Percentiles rank a stretch among this genome's conserved stretches.
phyloP scores from a whole-genome alignment of 2,888 invertebrate species.

The Drosophila mimetica region DNA sequence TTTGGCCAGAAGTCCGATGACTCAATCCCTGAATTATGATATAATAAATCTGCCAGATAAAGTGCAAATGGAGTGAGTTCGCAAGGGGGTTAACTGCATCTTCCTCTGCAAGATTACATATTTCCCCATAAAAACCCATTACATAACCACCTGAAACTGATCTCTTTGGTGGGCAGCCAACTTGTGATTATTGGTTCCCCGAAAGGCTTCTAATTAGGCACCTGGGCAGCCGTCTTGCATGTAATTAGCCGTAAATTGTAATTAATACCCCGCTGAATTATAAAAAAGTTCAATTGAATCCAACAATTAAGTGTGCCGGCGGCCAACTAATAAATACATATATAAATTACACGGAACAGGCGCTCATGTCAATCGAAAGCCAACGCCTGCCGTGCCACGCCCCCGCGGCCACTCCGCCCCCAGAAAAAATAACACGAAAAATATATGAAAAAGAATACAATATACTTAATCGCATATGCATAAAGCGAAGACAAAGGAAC shows the following conservation, averaged over 20 bases:
- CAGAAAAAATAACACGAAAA: constrained; percentile 15
- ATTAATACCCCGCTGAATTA: constrained; percentile 27
- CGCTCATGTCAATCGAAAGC: constrained; percentile 71
- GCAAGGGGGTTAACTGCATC: too few relatives aligned
- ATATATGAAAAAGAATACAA: constrained; percentile 35
- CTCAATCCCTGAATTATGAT: constrained; percentile 42
- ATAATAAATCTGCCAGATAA: constrained; percentile 47
- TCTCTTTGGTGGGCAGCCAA: background rate
- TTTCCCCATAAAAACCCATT: too few relatives aligned
- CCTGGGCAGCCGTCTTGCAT: constrained; percentile 34
- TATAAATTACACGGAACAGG: constrained; percentile 41
- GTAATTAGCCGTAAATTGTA: constrained; percentile 46
- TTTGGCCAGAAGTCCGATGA: constrained; percentile 20
- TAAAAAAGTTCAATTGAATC: constrained; percentile 40
- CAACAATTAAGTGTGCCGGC: constrained; percentile 45
- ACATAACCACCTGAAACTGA: too few relatives aligned
- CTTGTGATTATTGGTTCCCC: constrained; percentile 32
- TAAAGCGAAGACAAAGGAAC: constrained; percentile 58
- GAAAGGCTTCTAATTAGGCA: constrained; percentile 41
- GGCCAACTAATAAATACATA: constrained; percentile 42
- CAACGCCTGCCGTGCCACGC: constrained; percentile 56
- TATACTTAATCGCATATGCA: constrained; percentile 52
- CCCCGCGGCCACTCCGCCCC: background rate
- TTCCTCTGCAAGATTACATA: too few relatives aligned
- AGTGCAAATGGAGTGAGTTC: constrained; percentile 42